Conservation (phyloP, 2,797 vertebrate species). For the Gymnopithys bicolor region DNA sequence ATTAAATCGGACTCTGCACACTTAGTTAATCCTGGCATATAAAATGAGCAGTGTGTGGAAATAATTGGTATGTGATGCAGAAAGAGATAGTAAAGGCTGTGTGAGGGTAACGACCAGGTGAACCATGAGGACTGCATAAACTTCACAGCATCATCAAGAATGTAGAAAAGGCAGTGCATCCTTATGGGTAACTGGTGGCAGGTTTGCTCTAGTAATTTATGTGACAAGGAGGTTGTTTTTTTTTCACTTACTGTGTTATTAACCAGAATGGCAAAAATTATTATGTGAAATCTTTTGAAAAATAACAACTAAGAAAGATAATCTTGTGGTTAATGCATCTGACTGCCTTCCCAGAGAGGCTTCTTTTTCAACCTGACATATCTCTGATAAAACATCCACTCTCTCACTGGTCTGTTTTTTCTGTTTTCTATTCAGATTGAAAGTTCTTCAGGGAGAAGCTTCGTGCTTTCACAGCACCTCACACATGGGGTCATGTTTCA, state of each 20-base stretch:
- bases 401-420: not conserved
- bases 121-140: not conserved
- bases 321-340: not conserved
- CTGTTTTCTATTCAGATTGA: not conserved
- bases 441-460: not conserved
- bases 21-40: not conserved
- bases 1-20: not conserved
- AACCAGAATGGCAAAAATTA: slow-evolving; percentile 5
- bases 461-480: not conserved
- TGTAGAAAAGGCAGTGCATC: not conserved
- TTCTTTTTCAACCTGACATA: not conserved
- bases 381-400: not conserved
- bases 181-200: not conserved
- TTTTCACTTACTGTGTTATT: not conserved
- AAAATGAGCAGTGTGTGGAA: not conserved
- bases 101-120: not conserved
- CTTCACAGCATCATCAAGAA: not conserved
- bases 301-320: slow-evolving; percentile 1
- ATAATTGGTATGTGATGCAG: not conserved
- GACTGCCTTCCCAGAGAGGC: not conserved
- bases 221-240: not conserved
- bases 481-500: not conserved
- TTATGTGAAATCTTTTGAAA: slow-evolving; percentile 19
- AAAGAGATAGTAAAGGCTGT: not conserved
- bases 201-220: not conserved